Base-by-base conservation (phyloP, 23 tunicate species). In the Botrylloides violaceus region DNA sequence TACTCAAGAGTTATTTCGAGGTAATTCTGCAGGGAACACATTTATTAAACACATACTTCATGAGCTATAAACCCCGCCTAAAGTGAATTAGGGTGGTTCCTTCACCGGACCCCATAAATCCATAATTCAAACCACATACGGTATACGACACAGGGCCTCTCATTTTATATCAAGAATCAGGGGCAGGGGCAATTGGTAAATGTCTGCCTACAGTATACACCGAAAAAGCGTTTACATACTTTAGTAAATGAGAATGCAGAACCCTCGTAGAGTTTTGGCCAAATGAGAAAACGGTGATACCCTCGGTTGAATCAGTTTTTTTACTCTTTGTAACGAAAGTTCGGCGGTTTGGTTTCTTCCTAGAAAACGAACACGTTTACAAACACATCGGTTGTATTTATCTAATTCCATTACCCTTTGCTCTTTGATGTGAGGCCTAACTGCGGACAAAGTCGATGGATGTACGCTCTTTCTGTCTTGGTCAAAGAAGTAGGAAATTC, bases 401-500 rank as follows among this genome's bases (percentile, higher is more conserved):
- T 15, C 9, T 7, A 9, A 9, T 24, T 5, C 7, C 30, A 76
- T 76, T 50, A 87, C 95, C 95, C 95, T n/a, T 34, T 55, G 57
- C 87, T 87, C 36, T 78, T 87, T 7, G 87, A 81, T 9, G 66
- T 65, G 57, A 87, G 50, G 12, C 83, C 95, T 23, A 50, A 32
- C 49, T 76, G 76, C 29, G 53, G 23, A 29, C 76, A 72, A 32
- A 82, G 43, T 6, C 76, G 66, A 47, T 87, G 95, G 36, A 87
- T 66, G 38, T 58, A 81, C 22, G 95, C 86, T 70, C 95, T 47
- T 36, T 87, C 95, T 21, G 80, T 76, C 47, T 81, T 81, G 36
- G 87, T 87, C 27, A 87, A 71, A 23, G 95, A 87, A 5, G 95
- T 81, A 0, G 95, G 95, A 55, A 87, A 87, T 50, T 87, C 83